Evolutionary conservation across 2,888 invertebrate species (phyloP).

Genomic region (Cheilosia vernalis): DNA sequence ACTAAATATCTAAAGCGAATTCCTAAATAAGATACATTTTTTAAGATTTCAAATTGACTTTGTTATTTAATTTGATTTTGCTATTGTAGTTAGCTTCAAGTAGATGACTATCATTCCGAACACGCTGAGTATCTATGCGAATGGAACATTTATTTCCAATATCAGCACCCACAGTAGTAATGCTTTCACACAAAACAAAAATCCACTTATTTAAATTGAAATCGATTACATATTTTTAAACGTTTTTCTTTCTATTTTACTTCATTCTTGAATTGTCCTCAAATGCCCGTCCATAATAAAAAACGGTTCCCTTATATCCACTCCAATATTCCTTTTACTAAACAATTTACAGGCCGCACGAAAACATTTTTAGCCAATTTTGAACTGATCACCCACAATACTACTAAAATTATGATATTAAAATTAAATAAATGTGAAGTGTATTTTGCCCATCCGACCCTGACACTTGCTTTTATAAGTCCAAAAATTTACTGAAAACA

Average conservation of each 20-base stretch:
- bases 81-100: slow-evolving; percentile 42
- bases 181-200: slow-evolving; percentile 35
- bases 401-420: slow-evolving; percentile 28
- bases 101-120: slow-evolving; percentile 27
- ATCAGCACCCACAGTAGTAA: slow-evolving; percentile 35
- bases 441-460: slow-evolving; percentile 34
- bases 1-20: neutral
- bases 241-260: slow-evolving; percentile 72
- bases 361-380: slow-evolving; percentile 80
- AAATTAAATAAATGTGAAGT: slow-evolving; percentile 44
- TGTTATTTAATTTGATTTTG: slow-evolving; percentile 7
- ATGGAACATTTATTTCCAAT: slow-evolving; percentile 3
- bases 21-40: slow-evolving; percentile 19
- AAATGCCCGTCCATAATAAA: slow-evolving; percentile 67
- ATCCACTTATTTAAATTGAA: slow-evolving; percentile 52
- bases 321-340: slow-evolving; percentile 28
- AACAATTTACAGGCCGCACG: slow-evolving; percentile 80
- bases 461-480: slow-evolving; percentile 25
- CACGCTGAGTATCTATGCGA: slow-evolving; percentile 21
- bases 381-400: slow-evolving; percentile 72
- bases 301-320: neutral
- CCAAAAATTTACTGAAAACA: slow-evolving; percentile 37
- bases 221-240: slow-evolving; percentile 76
- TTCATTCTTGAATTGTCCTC: slow-evolving; percentile 36
- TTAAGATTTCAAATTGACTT: neutral